Evolutionary conservation across 2,888 invertebrate species (phyloP), one percentile per base, ranked within the genome.

Genomic region (Smittia aterrima): DNA sequence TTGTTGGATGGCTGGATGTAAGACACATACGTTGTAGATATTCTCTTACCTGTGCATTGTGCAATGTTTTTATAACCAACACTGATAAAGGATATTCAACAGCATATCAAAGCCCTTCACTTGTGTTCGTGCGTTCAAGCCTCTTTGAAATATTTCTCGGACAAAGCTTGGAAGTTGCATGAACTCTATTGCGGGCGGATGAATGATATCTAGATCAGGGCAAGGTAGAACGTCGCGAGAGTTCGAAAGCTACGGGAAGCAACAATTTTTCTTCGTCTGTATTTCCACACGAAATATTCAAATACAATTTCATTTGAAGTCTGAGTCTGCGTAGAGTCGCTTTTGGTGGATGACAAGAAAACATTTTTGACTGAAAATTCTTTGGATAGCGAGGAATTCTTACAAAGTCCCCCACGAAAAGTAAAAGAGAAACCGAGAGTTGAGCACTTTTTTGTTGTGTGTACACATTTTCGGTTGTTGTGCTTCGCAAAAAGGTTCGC

Each of bases 31-130:
- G n/a, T 4, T n/a, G 22, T 24, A 62, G 11, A 64, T 64, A 25
- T 11, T 62, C 24, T 70, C 54, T 70, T 70, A 70, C 70, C 70
- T 70, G 70, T 70, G 70, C 70, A 70, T 70, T 70, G 70, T 70
- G 70, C 70, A 70, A 70, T 70, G 70, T 70, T 70, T 47, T 70
- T 32, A 70, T 70, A 54, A 53, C 70, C 24, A 24, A 70, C 20
- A 70, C 70, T 53, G 13, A 9, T 7, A 70, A 24, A 13, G 40
- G 40, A 68, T 68, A 68, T 68, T 68, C 68, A 68, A 68, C 68
- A 41, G 68, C 47, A 32, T 68, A 70, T 70, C 70, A 13, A 22
- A 27, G 53, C 53, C 3, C 18, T 4, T 4, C 1, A 9, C 1
- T 4, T 20, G 58, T 22, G 58, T 58, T 58, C 1, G 58, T 58